Evolutionary conservation across 2,113 vertebrate genomes (phyloP).

Genomic region (Sakesphorus luctuosus): DNA sequence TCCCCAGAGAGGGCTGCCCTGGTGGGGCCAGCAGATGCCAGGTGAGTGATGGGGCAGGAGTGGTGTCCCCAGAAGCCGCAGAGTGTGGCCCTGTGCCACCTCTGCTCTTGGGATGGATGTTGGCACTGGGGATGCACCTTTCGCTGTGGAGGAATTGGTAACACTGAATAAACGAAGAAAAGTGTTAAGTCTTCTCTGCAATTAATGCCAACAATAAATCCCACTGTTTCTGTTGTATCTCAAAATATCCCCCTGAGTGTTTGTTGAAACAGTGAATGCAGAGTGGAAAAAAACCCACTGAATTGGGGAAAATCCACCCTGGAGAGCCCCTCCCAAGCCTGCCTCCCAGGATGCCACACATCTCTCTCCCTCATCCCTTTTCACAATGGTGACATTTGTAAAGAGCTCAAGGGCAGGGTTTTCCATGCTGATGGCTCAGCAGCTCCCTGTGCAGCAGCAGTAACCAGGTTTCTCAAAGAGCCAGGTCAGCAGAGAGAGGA

Average conservation of each 20-base stretch:
- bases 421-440: background rate
- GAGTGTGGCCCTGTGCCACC: fast-evolving
- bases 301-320: background rate
- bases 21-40: fast-evolving
- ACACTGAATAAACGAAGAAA: background rate
- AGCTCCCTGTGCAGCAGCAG: background rate
- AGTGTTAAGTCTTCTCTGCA: background rate
- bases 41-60: background rate
- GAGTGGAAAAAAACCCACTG: background rate
- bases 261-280: background rate
- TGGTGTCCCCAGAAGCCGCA: background rate
- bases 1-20: fast-evolving
- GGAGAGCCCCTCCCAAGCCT: background rate
- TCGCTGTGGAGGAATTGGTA: background rate
- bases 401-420: background rate
- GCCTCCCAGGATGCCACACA: fast-evolving
- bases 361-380: background rate
- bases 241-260: background rate
- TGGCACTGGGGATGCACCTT: background rate
- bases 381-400: background rate
- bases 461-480: background rate
- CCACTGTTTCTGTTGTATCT: background rate
- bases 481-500: background rate
- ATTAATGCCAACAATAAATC: background rate
- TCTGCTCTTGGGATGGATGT: fast-evolving